Evolutionary conservation across 92 coral and sea anemone genomes (phyloP), one percentile per base, ranked within the genome.

Genomic region (Heteractis magnifica): DNA sequence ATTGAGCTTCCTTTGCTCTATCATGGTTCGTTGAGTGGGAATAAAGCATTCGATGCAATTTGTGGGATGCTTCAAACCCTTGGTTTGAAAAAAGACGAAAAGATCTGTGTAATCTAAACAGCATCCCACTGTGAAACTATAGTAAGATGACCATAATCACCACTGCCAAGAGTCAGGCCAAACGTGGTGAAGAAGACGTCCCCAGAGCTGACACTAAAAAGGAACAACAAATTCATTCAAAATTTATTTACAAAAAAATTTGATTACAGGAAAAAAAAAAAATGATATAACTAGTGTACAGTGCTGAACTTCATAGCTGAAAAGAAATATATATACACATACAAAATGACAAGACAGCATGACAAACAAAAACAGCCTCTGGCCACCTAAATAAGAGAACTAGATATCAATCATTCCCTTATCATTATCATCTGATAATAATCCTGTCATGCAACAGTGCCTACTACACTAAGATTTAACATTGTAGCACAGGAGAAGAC

Each of bases 1-100:
- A 80, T 59, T 80, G 83, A 48, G 74, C 21, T 26, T 19, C 83
- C 41, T 60, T 71, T 15, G 83, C 55, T 71, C 60, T 34, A 51
- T 80, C 83, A 59, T 77, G 81, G 51, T 58, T 77, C 7, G 81
- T 77, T 49, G 81, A 49, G 8, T 65, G 52, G 52, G 81, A 80
- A 64, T 80, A 80, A 19, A 80, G 75, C 64, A 71, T 71, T 21
- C 83, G 6, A 26, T 80, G 83, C 16, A 80, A 34, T 65, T 80
- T 80, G 75, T 80, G 83, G n/a, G 83, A 80, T 58, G 72, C 83
- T 60, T 77, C 81, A 77, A 77, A 77, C 70, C 81, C 81, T 52
- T 56, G 81, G 23, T 77, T 77, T 19, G 81, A 80, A 65, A 56
- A 80, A 49, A 26, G 44, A 26, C 41, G 12, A 60, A 80, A 80